A percentile compares a stretch with the other conserved stretches of the same genome.
These are phyloP conservation scores for Tetramorium parvispinum DNA, from an alignment of 1,140 invertebrate species.

Conservation along the genomic window DNA sequence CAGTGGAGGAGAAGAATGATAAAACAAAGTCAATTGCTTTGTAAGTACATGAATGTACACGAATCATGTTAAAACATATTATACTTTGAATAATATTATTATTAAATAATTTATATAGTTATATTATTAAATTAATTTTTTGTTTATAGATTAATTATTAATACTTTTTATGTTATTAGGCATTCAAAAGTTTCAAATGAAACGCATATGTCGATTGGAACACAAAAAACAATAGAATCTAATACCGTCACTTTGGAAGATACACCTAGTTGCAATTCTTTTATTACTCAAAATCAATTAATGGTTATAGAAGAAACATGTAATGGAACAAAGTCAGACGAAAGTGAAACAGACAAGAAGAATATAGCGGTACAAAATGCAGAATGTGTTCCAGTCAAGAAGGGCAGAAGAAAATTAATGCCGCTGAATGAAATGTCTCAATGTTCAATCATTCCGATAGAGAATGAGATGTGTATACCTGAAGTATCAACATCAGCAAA, in stretches of 20 bases:
- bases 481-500: not conserved
- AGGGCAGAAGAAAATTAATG: conserved; percentile 74
- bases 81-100: not conserved
- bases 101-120: not conserved
- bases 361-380: not conserved
- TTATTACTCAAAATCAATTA: not conserved
- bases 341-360: conserved; percentile 20
- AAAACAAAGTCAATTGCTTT: not conserved
- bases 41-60: conserved; percentile 41
- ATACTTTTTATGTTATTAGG: conserved; percentile 13
- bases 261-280: not conserved
- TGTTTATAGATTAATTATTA: not conserved
- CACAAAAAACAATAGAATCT: not conserved
- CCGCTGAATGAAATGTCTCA: conserved; percentile 72
- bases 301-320: conserved; percentile 69
- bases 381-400: not conserved
- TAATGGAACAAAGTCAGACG: conserved; percentile 48
- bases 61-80: not conserved
- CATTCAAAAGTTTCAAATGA: conserved; percentile 14
- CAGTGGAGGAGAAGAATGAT: not conserved
- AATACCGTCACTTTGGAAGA: conserved; percentile 25
- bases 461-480: conserved; percentile 21
- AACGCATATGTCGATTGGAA: not conserved
- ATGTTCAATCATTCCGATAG: conserved; percentile 74
- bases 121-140: not conserved